A percentile compares a stretch with the other conserved stretches of the same genome.
Conservation (phyloP, 2,888 invertebrate genomes). For the Arctia plantaginis region DNA sequence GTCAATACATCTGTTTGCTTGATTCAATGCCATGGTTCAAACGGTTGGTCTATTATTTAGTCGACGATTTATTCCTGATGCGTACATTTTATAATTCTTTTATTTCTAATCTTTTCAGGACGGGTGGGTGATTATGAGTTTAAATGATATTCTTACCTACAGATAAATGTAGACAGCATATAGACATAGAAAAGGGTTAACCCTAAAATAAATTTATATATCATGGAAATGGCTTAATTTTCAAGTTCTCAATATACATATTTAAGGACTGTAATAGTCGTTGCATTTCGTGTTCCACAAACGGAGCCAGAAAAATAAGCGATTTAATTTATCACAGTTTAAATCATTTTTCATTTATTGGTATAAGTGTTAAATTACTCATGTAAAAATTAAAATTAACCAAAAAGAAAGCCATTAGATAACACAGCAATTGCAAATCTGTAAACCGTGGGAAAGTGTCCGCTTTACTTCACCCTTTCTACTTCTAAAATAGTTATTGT, state of each 20-base stretch:
- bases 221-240: background rate
- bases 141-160: no score
- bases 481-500: constrained; percentile 23
- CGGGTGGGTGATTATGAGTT: background rate
- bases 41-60: background rate
- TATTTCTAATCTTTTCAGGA: background rate
- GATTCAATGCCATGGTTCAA: constrained; percentile 2
- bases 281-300: background rate
- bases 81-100: background rate
- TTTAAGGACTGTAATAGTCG: background rate
- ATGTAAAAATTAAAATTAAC: background rate
- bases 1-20: constrained; percentile 32
- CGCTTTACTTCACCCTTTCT: constrained; percentile 21
- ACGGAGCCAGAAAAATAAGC: background rate
- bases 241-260: background rate
- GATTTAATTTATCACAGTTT: background rate
- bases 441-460: constrained; percentile 30
- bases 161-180: no score
- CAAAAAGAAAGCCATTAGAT: background rate
- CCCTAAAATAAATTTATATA: background rate
- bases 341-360: background rate
- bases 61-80: background rate
- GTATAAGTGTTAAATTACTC: background rate
- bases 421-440: constrained; percentile 11
- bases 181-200: no score